phyloP scores from a whole-genome alignment of 2,113 vertebrate genomes.

The Cyanoramphus novaezelandiae region DNA sequence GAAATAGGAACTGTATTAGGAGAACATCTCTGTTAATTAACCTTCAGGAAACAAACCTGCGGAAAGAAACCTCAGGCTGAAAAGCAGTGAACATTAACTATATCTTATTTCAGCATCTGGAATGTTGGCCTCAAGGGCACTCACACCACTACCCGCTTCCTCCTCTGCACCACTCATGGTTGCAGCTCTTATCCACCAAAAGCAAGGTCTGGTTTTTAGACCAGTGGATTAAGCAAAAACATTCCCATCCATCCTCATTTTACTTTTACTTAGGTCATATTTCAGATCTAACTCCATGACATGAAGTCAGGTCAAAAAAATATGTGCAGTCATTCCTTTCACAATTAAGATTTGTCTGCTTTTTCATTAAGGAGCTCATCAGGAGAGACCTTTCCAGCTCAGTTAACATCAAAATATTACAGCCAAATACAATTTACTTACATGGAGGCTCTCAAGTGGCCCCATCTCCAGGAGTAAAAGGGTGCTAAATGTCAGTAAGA shows the following conservation, averaged over 20 bases:
- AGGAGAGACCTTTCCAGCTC: not conserved
- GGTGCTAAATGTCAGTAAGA: not conserved
- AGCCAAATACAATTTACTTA: not conserved
- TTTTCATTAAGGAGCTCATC: not conserved
- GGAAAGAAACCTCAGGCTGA: not conserved
- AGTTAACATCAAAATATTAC: not conserved
- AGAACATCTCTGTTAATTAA: slow-evolving; percentile 5
- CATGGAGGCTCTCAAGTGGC: not conserved
- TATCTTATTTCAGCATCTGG: not conserved
- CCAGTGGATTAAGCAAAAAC: not conserved
- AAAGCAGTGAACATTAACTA: not conserved
- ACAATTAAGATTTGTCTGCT: not conserved
- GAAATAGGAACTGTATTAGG: not conserved
- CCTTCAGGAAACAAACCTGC: not conserved
- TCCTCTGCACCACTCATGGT: not conserved
- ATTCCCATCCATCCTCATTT: not conserved
- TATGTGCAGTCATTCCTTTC: not conserved
- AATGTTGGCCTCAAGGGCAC: not conserved
- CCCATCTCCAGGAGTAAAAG: not conserved
- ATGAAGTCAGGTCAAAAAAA: not conserved
- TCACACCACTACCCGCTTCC: not conserved
- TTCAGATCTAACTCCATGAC: not conserved
- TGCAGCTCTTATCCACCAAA: not conserved
- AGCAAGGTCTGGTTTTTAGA: not conserved
- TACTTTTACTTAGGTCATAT: not conserved